Evolutionary conservation across 2,797 vertebrate species (phyloP).

Genomic region (Kryptopterus vitreolus): DNA sequence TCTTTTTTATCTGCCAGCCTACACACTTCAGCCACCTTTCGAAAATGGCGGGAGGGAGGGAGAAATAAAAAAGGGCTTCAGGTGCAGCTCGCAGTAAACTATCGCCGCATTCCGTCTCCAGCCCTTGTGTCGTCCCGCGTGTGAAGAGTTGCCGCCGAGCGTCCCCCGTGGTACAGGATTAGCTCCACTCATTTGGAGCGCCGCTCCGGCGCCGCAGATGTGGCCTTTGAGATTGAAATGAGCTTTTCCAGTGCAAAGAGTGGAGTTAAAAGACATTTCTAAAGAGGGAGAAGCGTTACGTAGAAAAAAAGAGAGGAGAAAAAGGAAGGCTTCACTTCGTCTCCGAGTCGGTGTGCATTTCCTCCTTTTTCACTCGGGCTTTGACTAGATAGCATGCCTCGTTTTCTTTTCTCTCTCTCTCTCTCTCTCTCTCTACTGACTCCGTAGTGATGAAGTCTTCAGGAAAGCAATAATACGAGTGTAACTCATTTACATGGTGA

Average conservation of each 20-base stretch:
- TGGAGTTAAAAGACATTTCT: constrained; percentile 69
- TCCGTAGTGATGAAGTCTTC: constrained; percentile 10
- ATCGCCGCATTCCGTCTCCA: constrained; percentile 42
- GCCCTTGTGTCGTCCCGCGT: constrained; percentile 12
- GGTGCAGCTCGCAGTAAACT: constrained; percentile 18
- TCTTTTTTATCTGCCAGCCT: constrained; percentile 26
- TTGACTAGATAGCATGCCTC: constrained; percentile 9
- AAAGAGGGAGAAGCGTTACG: constrained; percentile 47
- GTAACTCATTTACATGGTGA: constrained; percentile 15
- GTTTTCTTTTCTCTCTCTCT: neutral
- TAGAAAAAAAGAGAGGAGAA: constrained; percentile 16
- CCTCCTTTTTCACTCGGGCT: constrained; percentile 16
- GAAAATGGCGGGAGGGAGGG: neutral
- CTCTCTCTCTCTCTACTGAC: neutral
- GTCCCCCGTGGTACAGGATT: constrained; percentile 58
- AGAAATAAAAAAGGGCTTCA: neutral
- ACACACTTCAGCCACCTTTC: constrained; percentile 49
- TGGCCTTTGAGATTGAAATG: constrained; percentile 82
- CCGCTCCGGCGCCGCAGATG: constrained; percentile 74
- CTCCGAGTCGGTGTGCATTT: constrained; percentile 20
- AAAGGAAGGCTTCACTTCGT: constrained; percentile 7
- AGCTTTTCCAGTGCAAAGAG: constrained; percentile 68
- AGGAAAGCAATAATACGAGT: constrained; percentile 1
- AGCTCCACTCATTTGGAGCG: constrained; percentile 48
- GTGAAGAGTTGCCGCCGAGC: constrained; percentile 31